Conservation (phyloP, 1,140 invertebrate species). For the Cherax destructor region DNA sequence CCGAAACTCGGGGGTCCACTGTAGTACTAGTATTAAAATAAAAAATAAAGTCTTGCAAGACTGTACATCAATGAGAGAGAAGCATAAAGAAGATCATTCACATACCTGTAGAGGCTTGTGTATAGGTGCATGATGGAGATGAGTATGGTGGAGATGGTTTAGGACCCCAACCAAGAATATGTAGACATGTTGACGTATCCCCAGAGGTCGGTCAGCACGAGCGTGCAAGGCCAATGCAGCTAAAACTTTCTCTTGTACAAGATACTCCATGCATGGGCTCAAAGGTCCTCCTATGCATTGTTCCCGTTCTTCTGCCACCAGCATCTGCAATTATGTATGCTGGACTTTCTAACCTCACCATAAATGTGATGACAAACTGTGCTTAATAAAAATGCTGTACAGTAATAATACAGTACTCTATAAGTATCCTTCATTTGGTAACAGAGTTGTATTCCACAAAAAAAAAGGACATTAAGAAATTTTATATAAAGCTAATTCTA, state of each 20-base stretch:
- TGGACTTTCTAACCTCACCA: too few relatives aligned
- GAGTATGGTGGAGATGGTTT: slow-evolving; percentile 70
- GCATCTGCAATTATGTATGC: slow-evolving; percentile 16
- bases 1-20: too few relatives aligned
- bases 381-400: too few relatives aligned
- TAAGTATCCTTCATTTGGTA: too few relatives aligned
- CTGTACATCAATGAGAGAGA: too few relatives aligned
- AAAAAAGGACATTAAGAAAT: too few relatives aligned
- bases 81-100: neutral
- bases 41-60: too few relatives aligned
- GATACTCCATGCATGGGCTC: slow-evolving; percentile 69
- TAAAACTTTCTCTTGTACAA: slow-evolving; percentile 68
- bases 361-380: too few relatives aligned
- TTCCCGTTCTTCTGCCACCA: slow-evolving; percentile 66
- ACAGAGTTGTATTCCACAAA: too few relatives aligned
- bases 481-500: too few relatives aligned
- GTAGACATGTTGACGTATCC: slow-evolving; percentile 70
- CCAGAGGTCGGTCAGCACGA: slow-evolving; percentile 65
- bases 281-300: slow-evolving; percentile 51
- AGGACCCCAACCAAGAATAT: slow-evolving; percentile 67
- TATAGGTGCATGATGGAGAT: slow-evolving; percentile 67
- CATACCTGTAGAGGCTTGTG: slow-evolving; percentile 70
- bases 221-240: slow-evolving; percentile 54
- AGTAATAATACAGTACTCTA: too few relatives aligned
- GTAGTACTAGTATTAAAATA: too few relatives aligned